These are phyloP conservation scores for Junonia oenone DNA, from an alignment of 2,888 invertebrate species.

Conservation along the genomic window DNA sequence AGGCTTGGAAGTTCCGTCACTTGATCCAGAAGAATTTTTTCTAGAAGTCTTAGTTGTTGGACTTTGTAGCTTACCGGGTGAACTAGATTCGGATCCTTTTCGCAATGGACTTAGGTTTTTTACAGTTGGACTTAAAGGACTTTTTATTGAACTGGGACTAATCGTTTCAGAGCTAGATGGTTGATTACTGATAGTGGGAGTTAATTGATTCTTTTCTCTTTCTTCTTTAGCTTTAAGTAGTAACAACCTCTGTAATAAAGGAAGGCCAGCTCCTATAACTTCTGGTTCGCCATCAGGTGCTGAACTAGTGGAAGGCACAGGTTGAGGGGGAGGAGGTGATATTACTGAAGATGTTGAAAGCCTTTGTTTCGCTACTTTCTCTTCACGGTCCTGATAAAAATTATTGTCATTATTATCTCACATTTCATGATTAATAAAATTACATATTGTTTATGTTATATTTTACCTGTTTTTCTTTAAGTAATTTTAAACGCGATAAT, in stretches of 20 bases:
- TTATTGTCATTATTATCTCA: background rate
- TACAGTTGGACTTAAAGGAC: slow-evolving; percentile 71
- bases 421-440: background rate
- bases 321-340: slow-evolving; percentile 70
- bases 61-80: slow-evolving; percentile 71
- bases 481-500: slow-evolving; percentile 85
- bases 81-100: slow-evolving; percentile 71
- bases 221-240: slow-evolving; percentile 88
- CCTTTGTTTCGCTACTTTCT: slow-evolving; percentile 71
- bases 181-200: slow-evolving; percentile 63
- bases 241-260: slow-evolving; percentile 86
- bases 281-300: slow-evolving; percentile 80
- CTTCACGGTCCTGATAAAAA: slow-evolving; percentile 66
- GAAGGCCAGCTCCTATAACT: slow-evolving; percentile 84
- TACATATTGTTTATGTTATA: background rate
- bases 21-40: slow-evolving; percentile 71
- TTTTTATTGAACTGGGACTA: slow-evolving; percentile 72
- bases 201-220: slow-evolving; percentile 70
- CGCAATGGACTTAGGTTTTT: slow-evolving; percentile 71
- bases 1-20: slow-evolving; percentile 64
- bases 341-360: slow-evolving; percentile 56
- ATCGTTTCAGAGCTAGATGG: slow-evolving; percentile 76
- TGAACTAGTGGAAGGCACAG: slow-evolving; percentile 81
- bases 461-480: slow-evolving; percentile 91
- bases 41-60: slow-evolving; percentile 67